These are phyloP conservation scores for Epistrophella euchroma DNA, from an alignment of 2,888 invertebrate species.

Conservation along the genomic window DNA sequence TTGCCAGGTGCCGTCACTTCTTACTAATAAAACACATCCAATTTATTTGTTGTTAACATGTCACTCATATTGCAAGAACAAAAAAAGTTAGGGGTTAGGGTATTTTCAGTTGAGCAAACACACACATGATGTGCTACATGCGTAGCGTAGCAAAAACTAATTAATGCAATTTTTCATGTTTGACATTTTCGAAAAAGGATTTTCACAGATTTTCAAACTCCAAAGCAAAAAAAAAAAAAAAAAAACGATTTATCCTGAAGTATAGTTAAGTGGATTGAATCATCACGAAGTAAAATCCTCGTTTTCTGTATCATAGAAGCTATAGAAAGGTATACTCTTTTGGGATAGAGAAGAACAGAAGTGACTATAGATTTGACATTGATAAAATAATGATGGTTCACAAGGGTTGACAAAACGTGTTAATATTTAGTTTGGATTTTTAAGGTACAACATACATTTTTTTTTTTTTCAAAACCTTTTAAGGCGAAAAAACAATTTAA, in stretches of 20 bases:
- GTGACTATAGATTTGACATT: constrained; percentile 4
- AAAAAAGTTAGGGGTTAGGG: not conserved
- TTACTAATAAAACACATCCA: constrained; percentile 63
- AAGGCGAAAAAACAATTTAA: too few species aligned
- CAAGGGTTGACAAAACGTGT: not conserved
- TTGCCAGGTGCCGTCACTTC: constrained; percentile 22
- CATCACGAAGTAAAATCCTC: not conserved
- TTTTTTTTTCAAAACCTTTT: too few species aligned
- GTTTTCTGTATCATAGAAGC: not conserved
- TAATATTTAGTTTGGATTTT: not conserved
- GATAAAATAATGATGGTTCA: not conserved
- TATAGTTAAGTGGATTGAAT: not conserved
- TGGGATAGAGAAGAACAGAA: not conserved
- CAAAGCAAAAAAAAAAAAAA: not conserved
- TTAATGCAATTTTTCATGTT: constrained; percentile 71
- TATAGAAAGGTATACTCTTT: not conserved
- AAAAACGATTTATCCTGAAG: not conserved
- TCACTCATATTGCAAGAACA: constrained; percentile 47
- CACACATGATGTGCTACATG: not conserved
- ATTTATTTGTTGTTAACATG: constrained; percentile 63
- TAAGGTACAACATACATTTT: too few species aligned
- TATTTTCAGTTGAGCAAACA: not conserved
- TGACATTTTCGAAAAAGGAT: constrained; percentile 61
- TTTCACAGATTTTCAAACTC: not conserved
- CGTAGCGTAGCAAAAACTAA: constrained; percentile 44